Base-by-base conservation (phyloP, 2,113 vertebrate genomes). In the Dipodomys stephensi region DNA sequence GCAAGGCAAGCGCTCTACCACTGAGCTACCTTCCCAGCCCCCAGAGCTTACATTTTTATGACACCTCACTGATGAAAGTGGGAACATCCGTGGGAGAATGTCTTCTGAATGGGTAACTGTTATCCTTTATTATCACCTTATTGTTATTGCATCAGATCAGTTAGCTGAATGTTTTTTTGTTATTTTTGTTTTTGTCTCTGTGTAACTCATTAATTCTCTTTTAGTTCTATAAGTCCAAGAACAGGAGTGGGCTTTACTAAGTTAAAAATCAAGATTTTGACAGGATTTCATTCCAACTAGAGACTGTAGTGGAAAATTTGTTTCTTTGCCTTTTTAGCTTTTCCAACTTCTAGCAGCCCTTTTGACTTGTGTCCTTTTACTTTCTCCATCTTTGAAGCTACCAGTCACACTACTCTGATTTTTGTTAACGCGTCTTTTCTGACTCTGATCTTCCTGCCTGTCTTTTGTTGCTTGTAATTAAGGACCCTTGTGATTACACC, bases 161-260 rank as follows among this genome's bases (percentile, higher is more conserved):
- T 53, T 53, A 12, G 49, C 49, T 53, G 49, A 53, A 53, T 53
- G 49, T 53, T 53, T 53, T 53, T 53, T 53, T 53, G 8, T 53
- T 39, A 39, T 57, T 57, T 57, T 57, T 57, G 53, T 18, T 57
- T 16, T 57, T 57, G 53, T 57, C 15, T 57, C 4, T 57, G 53
- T 57, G 53, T 57, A 49, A 12, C 49, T 49, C 49, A 49, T 12
- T 49, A 72, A 82, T 46, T 64, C 27, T 25, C 32, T 84, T 90
- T 74, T 15, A 49, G 62, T 35, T 72, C 77, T 30, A 11, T 64
- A 81, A 57, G 44, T 67, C 46, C 28, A 6, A 84, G 53, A 13
- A 87, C 83, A 73, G 39, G 78, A 88, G 44, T 93, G 79, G 30
- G 27, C 87, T 91, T 91, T 69, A 65, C 78, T 60, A 49, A 35